Percentiles rank a stretch among this genome's conserved stretches.
Conservation (phyloP, 64 coral and sea anemone species). For the Stichodactyla helianthus region DNA sequence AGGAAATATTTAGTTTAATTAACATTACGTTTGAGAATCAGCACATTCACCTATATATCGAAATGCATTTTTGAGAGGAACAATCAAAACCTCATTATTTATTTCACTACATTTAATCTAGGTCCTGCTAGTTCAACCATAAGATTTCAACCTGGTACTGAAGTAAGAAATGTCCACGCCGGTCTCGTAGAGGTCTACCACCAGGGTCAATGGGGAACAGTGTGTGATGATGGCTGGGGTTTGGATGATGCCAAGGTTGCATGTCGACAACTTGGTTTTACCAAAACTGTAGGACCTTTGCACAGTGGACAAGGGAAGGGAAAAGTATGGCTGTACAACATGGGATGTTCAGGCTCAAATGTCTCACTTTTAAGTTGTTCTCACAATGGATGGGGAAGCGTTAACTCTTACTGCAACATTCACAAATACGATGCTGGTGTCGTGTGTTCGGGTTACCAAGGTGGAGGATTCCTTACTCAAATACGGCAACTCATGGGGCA, state of each 20-base stretch:
- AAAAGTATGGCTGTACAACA: not conserved
- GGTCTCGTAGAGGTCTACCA: not conserved
- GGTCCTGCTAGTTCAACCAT: not conserved
- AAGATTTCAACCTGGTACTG: not conserved
- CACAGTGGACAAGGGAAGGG: not conserved
- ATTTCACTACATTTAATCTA: not conserved
- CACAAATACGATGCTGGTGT: no score
- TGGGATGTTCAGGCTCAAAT: not conserved
- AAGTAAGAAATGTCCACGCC: not conserved
- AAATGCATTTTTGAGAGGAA: no score
- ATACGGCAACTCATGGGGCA: no score
- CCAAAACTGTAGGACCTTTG: not conserved
- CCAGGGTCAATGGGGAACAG: constrained; percentile 14
- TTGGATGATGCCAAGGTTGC: not conserved
- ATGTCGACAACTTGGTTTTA: not conserved
- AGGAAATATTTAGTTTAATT: no score
- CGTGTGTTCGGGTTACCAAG: no score
- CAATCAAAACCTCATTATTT: not conserved
- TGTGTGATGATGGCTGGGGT: not conserved
- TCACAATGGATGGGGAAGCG: no score
- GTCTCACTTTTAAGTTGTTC: not conserved
- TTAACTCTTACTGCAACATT: no score
- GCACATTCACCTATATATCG: no score
- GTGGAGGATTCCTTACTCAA: no score
- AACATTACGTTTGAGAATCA: no score